Evolutionary conservation across 2,888 invertebrate species (phyloP).

Genomic region (Mythimna vitellina): DNA sequence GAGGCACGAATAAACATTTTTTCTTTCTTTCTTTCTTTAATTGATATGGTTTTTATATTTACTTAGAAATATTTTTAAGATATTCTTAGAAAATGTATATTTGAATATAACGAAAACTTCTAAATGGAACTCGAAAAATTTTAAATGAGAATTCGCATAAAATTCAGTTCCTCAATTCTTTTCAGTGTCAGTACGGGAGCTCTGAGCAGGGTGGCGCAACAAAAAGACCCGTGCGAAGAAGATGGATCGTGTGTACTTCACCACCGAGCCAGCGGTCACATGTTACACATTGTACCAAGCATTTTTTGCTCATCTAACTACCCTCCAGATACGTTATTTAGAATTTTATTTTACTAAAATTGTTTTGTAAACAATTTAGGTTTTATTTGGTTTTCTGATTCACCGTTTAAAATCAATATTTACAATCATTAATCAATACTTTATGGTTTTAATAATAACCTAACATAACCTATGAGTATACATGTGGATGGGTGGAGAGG

Average conservation of each 20-base stretch:
- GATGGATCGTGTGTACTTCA: conserved; percentile 73
- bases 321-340: conserved; percentile 30
- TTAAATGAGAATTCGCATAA: background rate
- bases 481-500: no score
- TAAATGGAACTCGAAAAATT: no score
- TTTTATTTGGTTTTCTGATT: background rate
- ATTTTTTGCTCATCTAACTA: conserved; percentile 50
- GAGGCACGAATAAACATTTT: no score
- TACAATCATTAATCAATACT: no score
- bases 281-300: conserved; percentile 35
- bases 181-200: conserved; percentile 30
- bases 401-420: background rate
- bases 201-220: conserved; percentile 59
- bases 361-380: conserved; percentile 10
- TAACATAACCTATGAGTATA: no score
- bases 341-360: background rate
- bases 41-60: no score
- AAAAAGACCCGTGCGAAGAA: conserved; percentile 74
- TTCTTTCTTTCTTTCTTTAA: no score
- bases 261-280: conserved; percentile 68
- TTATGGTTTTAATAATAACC: no score
- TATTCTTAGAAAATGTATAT: no score
- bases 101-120: no score
- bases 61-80: no score
- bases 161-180: conserved; percentile 34